Base-by-base conservation (phyloP, 2,113 vertebrate genomes). In the Pangasianodon hypophthalmus region DNA sequence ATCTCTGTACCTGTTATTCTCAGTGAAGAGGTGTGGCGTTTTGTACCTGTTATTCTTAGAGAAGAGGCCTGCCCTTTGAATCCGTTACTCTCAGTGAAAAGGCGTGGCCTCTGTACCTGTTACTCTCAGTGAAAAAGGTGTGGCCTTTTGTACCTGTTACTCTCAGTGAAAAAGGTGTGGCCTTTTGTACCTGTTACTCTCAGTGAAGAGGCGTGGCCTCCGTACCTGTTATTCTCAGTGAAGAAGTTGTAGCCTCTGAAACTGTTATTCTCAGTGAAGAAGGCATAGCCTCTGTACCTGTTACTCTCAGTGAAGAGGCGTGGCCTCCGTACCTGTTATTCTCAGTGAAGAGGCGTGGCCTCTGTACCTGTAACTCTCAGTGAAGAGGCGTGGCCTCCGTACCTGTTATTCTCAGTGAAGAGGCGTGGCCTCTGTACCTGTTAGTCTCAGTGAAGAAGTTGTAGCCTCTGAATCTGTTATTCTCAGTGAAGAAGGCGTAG, bases 121-220 rank as follows among this genome's bases (percentile, higher is more conserved):
- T n/a, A n/a, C n/a, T n/a, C n/a, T n/a, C n/a, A n/a, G n/a, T n/a
- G n/a, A n/a, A n/a, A n/a, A 6, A 71, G 16, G 32, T 18, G 69
- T 32, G 32, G 67, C n/a, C n/a, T n/a, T n/a, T n/a, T n/a, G n/a
- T n/a, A n/a, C n/a, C n/a, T n/a, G n/a, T n/a, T n/a, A n/a, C n/a
- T n/a, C n/a, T n/a, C n/a, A n/a, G 24, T 50, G 11, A 80, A 6
- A 26, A 46, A 50, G 77, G 46, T 10, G 19, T 44, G 73, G 18
- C 41, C 2, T 6, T n/a, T n/a, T n/a, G n/a, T n/a, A n/a, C n/a
- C 6, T 13, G 8, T 26, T 0, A 1, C 1, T 21, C 0, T 26
- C 44, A 48, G 73, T 44, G 21, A 16, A 32, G 32, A 71, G n/a
- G 67, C 1, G 21, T 77, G 41, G 73, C 21, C 2, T 24, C 18